A percentile compares a stretch with the other conserved stretches of the same genome.
Conservation (phyloP, 2,113 vertebrate species). For the Pionites leucogaster region DNA sequence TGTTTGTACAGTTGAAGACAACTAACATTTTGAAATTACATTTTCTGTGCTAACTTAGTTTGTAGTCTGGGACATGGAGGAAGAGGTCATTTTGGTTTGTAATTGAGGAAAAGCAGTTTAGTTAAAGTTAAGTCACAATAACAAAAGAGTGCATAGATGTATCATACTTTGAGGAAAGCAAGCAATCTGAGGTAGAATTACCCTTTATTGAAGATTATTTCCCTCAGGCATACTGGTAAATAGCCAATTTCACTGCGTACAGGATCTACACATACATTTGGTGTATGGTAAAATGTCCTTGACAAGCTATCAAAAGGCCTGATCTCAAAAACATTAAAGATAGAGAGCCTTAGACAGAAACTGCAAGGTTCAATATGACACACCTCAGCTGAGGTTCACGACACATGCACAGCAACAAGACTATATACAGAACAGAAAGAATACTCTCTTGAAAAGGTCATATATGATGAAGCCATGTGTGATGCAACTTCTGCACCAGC, state of each 20-base stretch:
- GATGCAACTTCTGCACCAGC: neutral
- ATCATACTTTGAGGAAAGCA: neutral
- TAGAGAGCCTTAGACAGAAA: neutral
- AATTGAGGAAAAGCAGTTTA: neutral
- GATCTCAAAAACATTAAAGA: neutral
- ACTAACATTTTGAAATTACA: neutral
- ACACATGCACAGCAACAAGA: neutral
- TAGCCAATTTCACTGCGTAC: neutral
- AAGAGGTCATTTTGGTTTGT: neutral
- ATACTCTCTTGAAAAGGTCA: neutral
- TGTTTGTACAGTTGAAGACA: too few relatives aligned
- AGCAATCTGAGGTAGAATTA: neutral
- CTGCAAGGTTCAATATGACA: neutral
- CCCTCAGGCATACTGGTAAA: neutral
- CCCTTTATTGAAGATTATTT: neutral
- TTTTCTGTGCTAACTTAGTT: neutral
- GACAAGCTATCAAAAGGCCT: neutral
- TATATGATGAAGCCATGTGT: accelerated
- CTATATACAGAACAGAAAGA: neutral
- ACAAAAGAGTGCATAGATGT: neutral
- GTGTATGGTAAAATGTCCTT: neutral
- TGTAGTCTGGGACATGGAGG: neutral
- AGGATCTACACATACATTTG: neutral
- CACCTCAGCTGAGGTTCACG: neutral
- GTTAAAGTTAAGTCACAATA: neutral